A percentile compares a stretch with the other conserved stretches of the same genome.
These are phyloP conservation scores for Oreochromis niloticus DNA, from an alignment of 2,113 vertebrate genomes.

Conservation along the genomic window DNA sequence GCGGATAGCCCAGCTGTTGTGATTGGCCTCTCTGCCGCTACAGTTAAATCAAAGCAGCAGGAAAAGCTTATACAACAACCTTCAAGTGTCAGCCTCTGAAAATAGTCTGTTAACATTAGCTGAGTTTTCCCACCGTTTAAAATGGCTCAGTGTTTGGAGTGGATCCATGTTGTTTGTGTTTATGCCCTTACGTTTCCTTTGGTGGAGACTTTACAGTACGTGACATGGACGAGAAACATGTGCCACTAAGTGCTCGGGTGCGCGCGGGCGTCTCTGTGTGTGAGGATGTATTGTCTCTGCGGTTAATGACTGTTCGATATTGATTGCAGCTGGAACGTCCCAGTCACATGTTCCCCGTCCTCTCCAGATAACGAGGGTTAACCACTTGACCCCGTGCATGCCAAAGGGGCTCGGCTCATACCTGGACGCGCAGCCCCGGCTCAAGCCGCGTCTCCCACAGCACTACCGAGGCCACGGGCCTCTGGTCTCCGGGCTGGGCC, in stretches of 20 bases:
- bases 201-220: conserved; percentile 9
- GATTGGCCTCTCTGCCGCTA: conserved; percentile 30
- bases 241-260: conserved; percentile 7
- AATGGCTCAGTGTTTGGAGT: conserved; percentile 34
- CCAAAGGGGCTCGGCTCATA: conserved; percentile 29
- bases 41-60: conserved; percentile 53
- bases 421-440: not conserved
- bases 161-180: conserved; percentile 46
- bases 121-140: conserved; percentile 50
- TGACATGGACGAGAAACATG: conserved; percentile 18
- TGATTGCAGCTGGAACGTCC: conserved; percentile 57
- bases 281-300: conserved; percentile 31
- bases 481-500: not conserved
- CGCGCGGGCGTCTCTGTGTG: not conserved
- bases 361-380: conserved; percentile 63
- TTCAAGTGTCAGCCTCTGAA: conserved; percentile 39
- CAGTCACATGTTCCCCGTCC: conserved; percentile 46
- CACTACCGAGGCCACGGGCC: not conserved
- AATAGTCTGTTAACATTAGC: conserved; percentile 60
- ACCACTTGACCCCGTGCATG: conserved; percentile 63
- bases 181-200: conserved; percentile 15
- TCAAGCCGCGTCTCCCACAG: not conserved
- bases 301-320: conserved; percentile 65
- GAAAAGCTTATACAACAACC: conserved; percentile 42
- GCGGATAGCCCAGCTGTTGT: conserved; percentile 59